Evolutionary conservation across 2,888 invertebrate species (phyloP).

Genomic region (Petrolisthes manimaculis): DNA sequence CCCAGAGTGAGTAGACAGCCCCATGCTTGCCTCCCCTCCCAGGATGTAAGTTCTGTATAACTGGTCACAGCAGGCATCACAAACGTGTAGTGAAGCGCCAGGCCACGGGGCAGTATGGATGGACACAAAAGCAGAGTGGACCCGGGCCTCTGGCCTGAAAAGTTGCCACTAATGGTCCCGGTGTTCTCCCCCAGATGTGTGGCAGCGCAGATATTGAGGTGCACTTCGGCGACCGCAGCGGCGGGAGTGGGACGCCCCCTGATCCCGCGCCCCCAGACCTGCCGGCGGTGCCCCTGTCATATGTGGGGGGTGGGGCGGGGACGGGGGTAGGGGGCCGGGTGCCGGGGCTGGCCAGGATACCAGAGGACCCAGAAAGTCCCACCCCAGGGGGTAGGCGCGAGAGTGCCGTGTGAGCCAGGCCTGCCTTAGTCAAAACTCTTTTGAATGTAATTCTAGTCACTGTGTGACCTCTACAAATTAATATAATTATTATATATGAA

Average conservation of each 20-base stretch:
- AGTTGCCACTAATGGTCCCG: neutral
- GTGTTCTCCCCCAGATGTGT: conserved; percentile 38
- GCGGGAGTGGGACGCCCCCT: conserved; percentile 43
- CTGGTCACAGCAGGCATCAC: neutral
- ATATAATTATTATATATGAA: conserved; percentile 13
- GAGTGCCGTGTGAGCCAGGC: conserved; percentile 44
- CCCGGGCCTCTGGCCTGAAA: too few species aligned
- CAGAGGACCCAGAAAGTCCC: conserved; percentile 52
- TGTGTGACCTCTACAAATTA: conserved; percentile 21
- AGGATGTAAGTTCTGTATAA: neutral
- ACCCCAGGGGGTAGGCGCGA: conserved; percentile 34
- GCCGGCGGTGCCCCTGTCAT: conserved; percentile 39
- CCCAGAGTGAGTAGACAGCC: conserved; percentile 38
- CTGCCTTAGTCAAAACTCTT: neutral
- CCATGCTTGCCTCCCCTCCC: conserved; percentile 2
- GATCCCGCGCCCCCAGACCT: conserved; percentile 40
- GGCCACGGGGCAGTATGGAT: too few species aligned
- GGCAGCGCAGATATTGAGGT: conserved; percentile 40
- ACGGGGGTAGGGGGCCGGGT: neutral
- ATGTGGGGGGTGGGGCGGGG: conserved; percentile 20
- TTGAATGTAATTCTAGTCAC: conserved; percentile 6
- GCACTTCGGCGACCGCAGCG: conserved; percentile 28
- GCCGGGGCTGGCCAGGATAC: conserved; percentile 34
- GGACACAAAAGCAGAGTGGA: too few species aligned
- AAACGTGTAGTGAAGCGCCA: neutral